phyloP scores from a whole-genome alignment of 2,113 vertebrate genomes.

The Centrocercus urophasianus region DNA sequence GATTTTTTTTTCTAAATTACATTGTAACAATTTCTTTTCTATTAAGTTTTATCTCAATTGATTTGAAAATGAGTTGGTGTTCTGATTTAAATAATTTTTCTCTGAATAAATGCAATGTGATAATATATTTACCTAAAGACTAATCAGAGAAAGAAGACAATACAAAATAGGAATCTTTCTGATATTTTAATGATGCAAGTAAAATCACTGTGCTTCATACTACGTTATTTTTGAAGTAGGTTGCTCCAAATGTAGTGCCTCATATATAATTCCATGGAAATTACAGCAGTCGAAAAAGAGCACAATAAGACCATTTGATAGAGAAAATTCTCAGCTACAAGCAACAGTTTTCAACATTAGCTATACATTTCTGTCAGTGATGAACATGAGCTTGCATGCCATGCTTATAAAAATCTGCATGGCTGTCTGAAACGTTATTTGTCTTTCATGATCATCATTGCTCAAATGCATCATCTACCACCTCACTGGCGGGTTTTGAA shows the following conservation, averaged over 20 bases:
- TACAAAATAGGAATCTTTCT: not conserved
- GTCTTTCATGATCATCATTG: too few species aligned
- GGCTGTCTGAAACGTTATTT: too few species aligned
- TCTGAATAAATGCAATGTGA: not conserved
- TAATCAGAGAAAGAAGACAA: not conserved
- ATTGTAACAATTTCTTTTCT: not conserved
- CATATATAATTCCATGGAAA: too few species aligned
- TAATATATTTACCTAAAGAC: not conserved
- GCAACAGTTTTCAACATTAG: too few species aligned
- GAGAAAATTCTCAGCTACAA: too few species aligned
- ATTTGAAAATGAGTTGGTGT: slow-evolving; percentile 14
- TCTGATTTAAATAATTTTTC: not conserved
- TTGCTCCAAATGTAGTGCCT: too few species aligned
- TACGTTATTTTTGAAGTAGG: not conserved
- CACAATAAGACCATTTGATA: too few species aligned
- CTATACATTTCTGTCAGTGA: too few species aligned
- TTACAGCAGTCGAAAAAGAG: too few species aligned
- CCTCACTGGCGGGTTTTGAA: not conserved
- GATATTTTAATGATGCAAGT: not conserved
- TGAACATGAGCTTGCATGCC: too few species aligned
- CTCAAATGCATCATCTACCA: too few species aligned
- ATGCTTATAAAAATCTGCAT: too few species aligned
- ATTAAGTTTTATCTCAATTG: not conserved
- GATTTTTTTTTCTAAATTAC: not conserved
- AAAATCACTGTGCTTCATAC: not conserved